Base-by-base conservation (phyloP, 2,797 vertebrate genomes). In the Macrochelys suwanniensis region DNA sequence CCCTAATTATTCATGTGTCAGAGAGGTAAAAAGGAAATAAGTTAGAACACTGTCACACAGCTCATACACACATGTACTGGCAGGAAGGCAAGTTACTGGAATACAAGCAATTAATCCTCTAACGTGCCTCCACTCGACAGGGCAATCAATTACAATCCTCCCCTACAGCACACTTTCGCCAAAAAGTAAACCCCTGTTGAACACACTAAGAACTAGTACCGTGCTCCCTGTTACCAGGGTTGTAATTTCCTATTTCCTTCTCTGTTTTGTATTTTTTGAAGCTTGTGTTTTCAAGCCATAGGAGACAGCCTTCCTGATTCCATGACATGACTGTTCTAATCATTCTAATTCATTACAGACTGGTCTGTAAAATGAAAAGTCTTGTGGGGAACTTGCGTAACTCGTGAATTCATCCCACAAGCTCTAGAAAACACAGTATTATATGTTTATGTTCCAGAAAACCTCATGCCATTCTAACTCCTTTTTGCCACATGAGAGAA, bases 181-280 rank as follows among this genome's bases (percentile, higher is more conserved):
- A 93, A 85, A 96, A 96, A 82, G 53, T 7, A 87, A 94, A 93
- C 65, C 61, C 45, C 28, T 11, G 33, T 15, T 93, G 84, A 96
- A 93, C 50, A 53, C 1, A 84, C 50, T 93, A 87, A 89, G 82
- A 93, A 82, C 76, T 53, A 92, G 12, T 13, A 89, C 17, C 54
- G 12, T 1, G 7, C 25, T 92, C 53, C 83, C 88, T 42, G 50
- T 84, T 89, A 84, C 0, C 76, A 19, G 19, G 91, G 85, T 1
- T 87, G 26, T 19, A 57, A 92, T 92, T 94, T 91, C 77, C 68
- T 33, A 74, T 53, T 97, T 94, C 76, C 68, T 92, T 91, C 74
- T 71, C n/a, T 37, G 68, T 17, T 51, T 47, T n/a, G n/a, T 53
- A 16, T 86, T 86, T 85, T n/a, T 77, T 23, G 5, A n/a, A 54